phyloP scores from a whole-genome alignment of 2,113 vertebrate species.

The Fulica atra region DNA sequence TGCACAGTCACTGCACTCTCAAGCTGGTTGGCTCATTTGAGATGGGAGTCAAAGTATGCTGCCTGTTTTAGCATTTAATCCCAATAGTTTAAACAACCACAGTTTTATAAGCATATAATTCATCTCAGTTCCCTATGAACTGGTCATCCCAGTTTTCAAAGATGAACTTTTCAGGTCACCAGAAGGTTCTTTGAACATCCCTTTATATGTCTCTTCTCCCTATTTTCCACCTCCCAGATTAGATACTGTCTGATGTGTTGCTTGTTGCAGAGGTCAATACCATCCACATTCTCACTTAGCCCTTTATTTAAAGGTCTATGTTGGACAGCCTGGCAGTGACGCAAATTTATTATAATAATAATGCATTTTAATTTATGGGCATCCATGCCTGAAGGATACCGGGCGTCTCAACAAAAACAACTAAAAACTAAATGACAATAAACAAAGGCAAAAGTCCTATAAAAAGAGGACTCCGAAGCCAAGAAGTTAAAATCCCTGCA shows the following conservation, averaged over 20 bases:
- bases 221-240: conserved; percentile 10
- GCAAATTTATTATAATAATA: conserved; percentile 20
- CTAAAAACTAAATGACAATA: conserved; percentile 9
- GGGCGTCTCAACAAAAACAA: neutral
- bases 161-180: neutral
- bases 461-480: conserved; percentile 12
- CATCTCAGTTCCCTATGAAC: neutral
- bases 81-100: conserved; percentile 46
- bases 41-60: neutral
- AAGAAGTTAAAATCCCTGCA: conserved; percentile 32
- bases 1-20: neutral
- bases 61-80: conserved; percentile 61
- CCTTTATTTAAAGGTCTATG: neutral
- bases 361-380: conserved; percentile 16
- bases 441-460: conserved; percentile 39
- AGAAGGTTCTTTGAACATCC: neutral
- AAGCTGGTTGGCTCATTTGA: conserved; percentile 13
- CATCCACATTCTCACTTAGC: neutral
- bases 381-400: neutral
- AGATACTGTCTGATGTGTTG: neutral
- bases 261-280: neutral
- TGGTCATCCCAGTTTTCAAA: conserved; percentile 7
- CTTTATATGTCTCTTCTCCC: neutral
- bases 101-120: conserved; percentile 52
- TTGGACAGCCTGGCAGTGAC: neutral